Conservation (phyloP, 2,797 vertebrate genomes). For the Xenopus petersii region DNA sequence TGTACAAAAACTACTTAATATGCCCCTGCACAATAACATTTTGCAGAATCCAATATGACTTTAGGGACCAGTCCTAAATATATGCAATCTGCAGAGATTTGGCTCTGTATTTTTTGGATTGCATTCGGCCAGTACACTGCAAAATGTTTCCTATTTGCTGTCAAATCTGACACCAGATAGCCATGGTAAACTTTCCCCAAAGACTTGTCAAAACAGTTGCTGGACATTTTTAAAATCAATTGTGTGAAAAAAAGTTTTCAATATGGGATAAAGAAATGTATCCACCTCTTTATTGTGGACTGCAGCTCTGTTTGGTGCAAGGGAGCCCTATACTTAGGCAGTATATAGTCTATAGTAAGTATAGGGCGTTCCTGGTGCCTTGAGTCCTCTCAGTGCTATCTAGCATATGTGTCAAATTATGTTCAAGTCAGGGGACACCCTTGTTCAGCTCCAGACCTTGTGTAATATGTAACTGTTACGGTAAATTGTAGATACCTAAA, state of each 20-base stretch:
- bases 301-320: too few relatives aligned
- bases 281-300: too few relatives aligned
- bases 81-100: not conserved
- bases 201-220: slow-evolving; percentile 2
- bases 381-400: too few relatives aligned
- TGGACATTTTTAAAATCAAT: slow-evolving; percentile 1
- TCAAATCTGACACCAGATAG: slow-evolving; percentile 9
- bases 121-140: not conserved
- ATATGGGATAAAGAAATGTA: too few relatives aligned
- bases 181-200: not conserved
- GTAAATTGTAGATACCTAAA: too few relatives aligned
- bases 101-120: not conserved
- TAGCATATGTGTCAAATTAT: too few relatives aligned
- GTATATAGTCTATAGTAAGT: too few relatives aligned
- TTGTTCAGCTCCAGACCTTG: too few relatives aligned
- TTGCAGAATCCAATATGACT: not conserved
- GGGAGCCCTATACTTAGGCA: too few relatives aligned
- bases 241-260: not conserved
- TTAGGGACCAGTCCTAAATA: not conserved
- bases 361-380: too few relatives aligned
- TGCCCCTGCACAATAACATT: not conserved
- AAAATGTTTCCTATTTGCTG: slow-evolving; percentile 10
- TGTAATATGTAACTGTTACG: too few relatives aligned
- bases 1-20: not conserved
- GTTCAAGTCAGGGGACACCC: too few relatives aligned